Evolutionary conservation across 2,797 vertebrate species (phyloP).

Genomic region (Oreonectes daqikongensis): DNA sequence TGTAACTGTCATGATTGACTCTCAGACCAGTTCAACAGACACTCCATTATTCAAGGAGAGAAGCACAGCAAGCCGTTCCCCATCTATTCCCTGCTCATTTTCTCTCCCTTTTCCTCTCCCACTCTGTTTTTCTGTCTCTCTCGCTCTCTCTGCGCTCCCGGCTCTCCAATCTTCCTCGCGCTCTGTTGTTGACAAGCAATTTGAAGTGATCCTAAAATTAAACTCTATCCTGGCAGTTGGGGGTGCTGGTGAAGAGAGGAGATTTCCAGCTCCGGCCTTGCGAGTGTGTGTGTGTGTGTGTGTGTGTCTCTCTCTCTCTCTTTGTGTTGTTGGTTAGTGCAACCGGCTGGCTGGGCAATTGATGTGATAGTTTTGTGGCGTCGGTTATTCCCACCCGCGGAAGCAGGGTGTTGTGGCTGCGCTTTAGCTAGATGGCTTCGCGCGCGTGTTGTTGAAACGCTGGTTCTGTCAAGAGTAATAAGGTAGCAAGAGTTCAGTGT

Average conservation of each 20-base stretch:
- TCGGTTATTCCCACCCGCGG: constrained; percentile 49
- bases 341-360: constrained; percentile 49
- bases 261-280: constrained; percentile 30
- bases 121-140: constrained; percentile 40
- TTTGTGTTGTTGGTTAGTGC: constrained; percentile 42
- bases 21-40: constrained; percentile 70
- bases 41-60: constrained; percentile 78
- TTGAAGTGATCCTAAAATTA: constrained; percentile 77
- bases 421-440: constrained; percentile 47
- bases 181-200: constrained; percentile 77
- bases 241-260: constrained; percentile 56
- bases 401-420: constrained; percentile 39
- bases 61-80: constrained; percentile 57
- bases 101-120: not conserved
- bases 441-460: constrained; percentile 39
- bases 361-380: constrained; percentile 54
- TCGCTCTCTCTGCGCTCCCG: constrained; percentile 31
- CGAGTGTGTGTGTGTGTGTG: not conserved
- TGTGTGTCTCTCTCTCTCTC: too few relatives aligned
- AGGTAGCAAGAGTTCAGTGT: constrained; percentile 26
- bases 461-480: constrained; percentile 42
- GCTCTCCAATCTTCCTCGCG: constrained; percentile 47
- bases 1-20: constrained; percentile 73
- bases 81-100: constrained; percentile 4
- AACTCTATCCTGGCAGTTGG: constrained; percentile 63